phyloP scores from a whole-genome alignment of 2,797 vertebrate species.

The Cossypha niveicapilla region DNA sequence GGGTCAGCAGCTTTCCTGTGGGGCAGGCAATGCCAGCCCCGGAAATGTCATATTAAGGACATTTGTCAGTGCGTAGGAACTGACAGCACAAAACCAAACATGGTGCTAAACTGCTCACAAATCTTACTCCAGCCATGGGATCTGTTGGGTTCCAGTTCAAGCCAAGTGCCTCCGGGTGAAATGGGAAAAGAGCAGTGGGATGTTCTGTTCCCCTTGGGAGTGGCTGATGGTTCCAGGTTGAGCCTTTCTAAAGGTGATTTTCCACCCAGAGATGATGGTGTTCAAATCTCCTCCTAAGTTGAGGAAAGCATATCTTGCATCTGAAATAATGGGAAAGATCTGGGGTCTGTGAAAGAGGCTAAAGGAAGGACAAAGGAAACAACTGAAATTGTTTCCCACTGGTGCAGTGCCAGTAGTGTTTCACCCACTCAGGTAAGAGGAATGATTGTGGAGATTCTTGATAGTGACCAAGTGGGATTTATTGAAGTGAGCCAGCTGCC shows the following conservation, averaged over 20 bases:
- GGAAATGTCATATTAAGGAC: not conserved
- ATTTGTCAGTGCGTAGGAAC: not conserved
- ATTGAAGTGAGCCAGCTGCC: not conserved
- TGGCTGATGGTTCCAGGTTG: not conserved
- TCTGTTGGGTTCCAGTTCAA: not conserved
- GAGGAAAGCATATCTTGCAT: not conserved
- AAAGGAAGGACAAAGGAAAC: not conserved
- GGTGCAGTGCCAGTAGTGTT: not conserved
- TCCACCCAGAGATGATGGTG: not conserved
- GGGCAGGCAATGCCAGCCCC: not conserved
- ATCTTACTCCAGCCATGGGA: not conserved
- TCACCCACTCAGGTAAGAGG: not conserved
- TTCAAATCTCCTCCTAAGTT: not conserved
- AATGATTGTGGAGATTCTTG: not conserved
- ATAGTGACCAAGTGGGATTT: conserved; percentile 29
- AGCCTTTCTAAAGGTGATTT: not conserved
- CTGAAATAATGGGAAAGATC: not conserved
- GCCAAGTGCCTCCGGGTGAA: rapidly evolving
- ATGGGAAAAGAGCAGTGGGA: not conserved
- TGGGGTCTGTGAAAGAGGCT: not conserved
- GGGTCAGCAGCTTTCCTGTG: not conserved
- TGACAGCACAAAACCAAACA: not conserved
- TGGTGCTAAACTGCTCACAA: not conserved
- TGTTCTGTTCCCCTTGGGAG: not conserved
- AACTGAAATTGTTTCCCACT: not conserved